Evolutionary conservation across 2,113 vertebrate species (phyloP), one percentile per base, ranked within the genome.

Genomic region (Tenebrosternarchus preto): DNA sequence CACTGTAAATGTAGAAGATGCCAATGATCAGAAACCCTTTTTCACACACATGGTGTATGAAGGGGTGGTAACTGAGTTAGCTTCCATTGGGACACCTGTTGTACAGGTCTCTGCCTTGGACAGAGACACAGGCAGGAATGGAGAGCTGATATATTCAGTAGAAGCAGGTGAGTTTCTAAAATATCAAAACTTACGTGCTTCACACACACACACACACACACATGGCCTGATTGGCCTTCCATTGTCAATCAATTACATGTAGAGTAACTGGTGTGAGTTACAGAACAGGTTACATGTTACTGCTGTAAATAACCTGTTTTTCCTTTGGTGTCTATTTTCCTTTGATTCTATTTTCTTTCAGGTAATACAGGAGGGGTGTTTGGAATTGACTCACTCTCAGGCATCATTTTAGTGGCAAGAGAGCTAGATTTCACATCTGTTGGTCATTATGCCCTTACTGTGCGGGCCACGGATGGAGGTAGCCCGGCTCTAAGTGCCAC

Each of bases 51-150:
- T 94, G 0, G 78, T 96, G 60, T 99, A 98, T 0, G 95, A 99
- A 73, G 95, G 94, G 0, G 93, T 91, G 0, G 94, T 96, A 68
- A 96, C 94, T 75, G 98, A 98, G 73, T 96, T 95, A 0, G 95
- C 96, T 78, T 91, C 94, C 46, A 69, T 92, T 46, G 96, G 96
- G 61, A 94, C 94, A 24, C 93, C 95, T 64, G 95, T 98, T 50
- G 64, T 98, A 79, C 95, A 98, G 84, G 97, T 99, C 84, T 96
- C 95, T 0, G 97, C 97, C 64, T 88, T 98, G 84, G 98, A 99
- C 92, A 96, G 94, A 93, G 98, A 99, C 90, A 96, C 94, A 80
- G 97, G 96, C 73, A 94, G 96, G 89, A 99, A 98, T 1, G 95
- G 97, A 27, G 94, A 96, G 60, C 93, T 99, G 66, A 85, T 94